Conservation (phyloP, 2,888 invertebrate species). For the Cheilosia vulpina region DNA sequence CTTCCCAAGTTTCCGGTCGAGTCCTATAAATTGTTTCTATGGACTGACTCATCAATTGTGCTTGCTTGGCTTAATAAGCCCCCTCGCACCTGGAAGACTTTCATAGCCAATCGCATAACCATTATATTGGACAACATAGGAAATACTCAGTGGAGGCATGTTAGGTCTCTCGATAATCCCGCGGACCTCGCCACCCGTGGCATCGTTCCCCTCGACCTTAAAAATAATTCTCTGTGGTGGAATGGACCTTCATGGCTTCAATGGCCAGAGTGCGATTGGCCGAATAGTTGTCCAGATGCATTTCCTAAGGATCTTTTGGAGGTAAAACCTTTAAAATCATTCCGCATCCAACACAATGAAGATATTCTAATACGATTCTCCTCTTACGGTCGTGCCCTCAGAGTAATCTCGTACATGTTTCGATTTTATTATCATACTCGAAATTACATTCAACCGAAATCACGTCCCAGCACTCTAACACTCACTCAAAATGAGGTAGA, state of each 20-base stretch:
- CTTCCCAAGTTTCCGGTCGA: not conserved
- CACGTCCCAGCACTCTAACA: not conserved
- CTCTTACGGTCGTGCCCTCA: not conserved
- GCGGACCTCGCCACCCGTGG: not conserved
- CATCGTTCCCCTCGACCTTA: not conserved
- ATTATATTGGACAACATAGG: not conserved
- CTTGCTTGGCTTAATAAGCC: no score
- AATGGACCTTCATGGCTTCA: no score
- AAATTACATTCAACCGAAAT: not conserved
- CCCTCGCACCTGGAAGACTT: not conserved
- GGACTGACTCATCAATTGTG: not conserved
- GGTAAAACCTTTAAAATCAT: not conserved
- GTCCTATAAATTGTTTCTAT: not conserved
- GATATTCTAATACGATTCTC: not conserved
- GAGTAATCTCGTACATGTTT: not conserved
- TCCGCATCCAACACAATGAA: not conserved
- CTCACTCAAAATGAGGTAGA: not conserved
- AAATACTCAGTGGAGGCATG: no score
- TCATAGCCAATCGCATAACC: not conserved
- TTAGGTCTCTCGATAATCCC: not conserved
- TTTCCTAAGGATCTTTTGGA: not conserved
- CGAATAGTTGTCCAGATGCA: not conserved
- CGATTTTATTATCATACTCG: not conserved
- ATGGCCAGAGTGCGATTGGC: not conserved
- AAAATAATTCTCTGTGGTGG: not conserved